phyloP scores from a whole-genome alignment of 2,888 invertebrate genomes.

The Drosophila neonasuta region DNA sequence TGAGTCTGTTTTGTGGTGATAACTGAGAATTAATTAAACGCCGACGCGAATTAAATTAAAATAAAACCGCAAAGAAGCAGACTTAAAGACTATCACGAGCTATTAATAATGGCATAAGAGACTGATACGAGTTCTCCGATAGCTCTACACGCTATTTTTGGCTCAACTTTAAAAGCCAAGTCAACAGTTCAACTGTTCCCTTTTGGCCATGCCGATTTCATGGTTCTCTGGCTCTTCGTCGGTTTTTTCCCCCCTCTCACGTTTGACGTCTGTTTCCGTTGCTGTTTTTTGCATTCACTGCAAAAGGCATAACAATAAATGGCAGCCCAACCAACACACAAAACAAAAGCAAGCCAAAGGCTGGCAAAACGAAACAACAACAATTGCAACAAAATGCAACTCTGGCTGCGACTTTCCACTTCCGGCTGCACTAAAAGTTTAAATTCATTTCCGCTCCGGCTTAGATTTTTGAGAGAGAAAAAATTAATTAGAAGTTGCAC shows the following conservation, averaged over 20 bases:
- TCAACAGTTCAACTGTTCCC: neutral
- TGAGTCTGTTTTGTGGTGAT: conserved; percentile 67
- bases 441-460: conserved; percentile 72
- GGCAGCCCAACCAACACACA: conserved; percentile 21
- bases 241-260: conserved; percentile 12
- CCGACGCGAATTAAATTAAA: conserved; percentile 63
- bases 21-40: conserved; percentile 81
- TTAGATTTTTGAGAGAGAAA: conserved; percentile 44
- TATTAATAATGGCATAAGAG: conserved; percentile 45
- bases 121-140: conserved; percentile 2
- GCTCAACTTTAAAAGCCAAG: conserved; percentile 23
- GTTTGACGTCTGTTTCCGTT: conserved; percentile 49
- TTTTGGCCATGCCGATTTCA: conserved; percentile 27
- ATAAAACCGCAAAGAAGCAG: conserved; percentile 45
- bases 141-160: neutral
- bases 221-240: conserved; percentile 27
- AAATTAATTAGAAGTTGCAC: conserved; percentile 73
- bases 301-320: conserved; percentile 57
- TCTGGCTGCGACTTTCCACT: conserved; percentile 58
- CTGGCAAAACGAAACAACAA: conserved; percentile 50
- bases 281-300: conserved; percentile 37
- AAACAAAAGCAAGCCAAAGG: conserved; percentile 30
- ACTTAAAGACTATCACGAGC: conserved; percentile 25
- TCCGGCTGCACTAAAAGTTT: conserved; percentile 69
- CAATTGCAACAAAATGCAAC: conserved; percentile 47